Evolutionary conservation across 2,113 vertebrate genomes (phyloP).

Genomic region (Oreocharis arfaki): DNA sequence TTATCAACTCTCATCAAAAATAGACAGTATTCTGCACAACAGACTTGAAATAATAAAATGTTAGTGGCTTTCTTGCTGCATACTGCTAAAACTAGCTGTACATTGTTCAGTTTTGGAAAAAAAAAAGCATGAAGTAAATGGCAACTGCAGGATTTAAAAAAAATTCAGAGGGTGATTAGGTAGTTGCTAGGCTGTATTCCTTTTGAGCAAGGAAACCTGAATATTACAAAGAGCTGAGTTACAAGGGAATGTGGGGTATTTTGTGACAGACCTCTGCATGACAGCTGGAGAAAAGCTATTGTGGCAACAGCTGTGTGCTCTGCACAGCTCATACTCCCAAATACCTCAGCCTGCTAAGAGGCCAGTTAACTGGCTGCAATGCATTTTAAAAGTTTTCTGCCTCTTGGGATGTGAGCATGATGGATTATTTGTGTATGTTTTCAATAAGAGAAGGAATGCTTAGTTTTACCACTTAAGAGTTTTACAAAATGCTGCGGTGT

Average conservation of each 20-base stretch:
- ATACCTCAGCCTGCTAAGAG: slow-evolving; percentile 49
- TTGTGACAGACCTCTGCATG: slow-evolving; percentile 67
- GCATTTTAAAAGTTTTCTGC: slow-evolving; percentile 5
- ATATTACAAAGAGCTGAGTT: slow-evolving; percentile 58
- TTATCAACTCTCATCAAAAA: neutral
- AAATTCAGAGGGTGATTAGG: slow-evolving; percentile 8
- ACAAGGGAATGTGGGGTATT: slow-evolving; percentile 73
- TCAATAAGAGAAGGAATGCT: slow-evolving; percentile 34
- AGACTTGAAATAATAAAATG: neutral
- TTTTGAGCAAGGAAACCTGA: slow-evolving; percentile 56
- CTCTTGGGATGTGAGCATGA: slow-evolving; percentile 18
- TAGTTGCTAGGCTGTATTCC: slow-evolving; percentile 32
- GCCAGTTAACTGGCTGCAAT: slow-evolving; percentile 4
- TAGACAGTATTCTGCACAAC: neutral
- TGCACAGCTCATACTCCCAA: slow-evolving; percentile 59
- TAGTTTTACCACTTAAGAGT: neutral
- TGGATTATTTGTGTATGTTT: slow-evolving; percentile 16
- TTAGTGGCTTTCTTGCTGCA: neutral
- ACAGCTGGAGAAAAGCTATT: slow-evolving; percentile 78
- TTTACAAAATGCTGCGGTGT: neutral
- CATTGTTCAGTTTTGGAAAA: neutral
- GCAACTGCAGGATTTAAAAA: slow-evolving; percentile 18
- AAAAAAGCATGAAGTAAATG: slow-evolving; percentile 3
- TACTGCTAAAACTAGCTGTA: neutral
- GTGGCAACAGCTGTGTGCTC: slow-evolving; percentile 73